phyloP scores from a whole-genome alignment of 2,888 invertebrate species.

The Sarcophaga subvicina region DNA sequence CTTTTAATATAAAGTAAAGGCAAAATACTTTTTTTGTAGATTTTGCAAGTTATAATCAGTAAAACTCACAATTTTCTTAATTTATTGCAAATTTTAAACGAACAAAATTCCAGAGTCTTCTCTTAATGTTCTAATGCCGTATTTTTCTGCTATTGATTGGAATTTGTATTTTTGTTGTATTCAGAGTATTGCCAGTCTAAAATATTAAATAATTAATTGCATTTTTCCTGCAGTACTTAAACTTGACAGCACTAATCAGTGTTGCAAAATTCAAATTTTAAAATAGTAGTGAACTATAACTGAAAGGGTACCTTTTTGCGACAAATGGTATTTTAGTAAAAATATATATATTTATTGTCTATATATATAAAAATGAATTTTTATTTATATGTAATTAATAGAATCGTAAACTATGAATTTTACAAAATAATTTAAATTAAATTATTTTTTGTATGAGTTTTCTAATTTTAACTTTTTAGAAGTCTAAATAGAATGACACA shows the following conservation, averaged over 20 bases:
- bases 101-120: slow-evolving; percentile 51
- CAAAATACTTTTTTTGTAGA: not conserved
- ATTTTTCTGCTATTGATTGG: slow-evolving; percentile 54
- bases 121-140: slow-evolving; percentile 5
- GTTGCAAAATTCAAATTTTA: no score
- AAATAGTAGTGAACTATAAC: no score
- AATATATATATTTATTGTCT: no score
- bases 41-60: not conserved
- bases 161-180: slow-evolving; percentile 29
- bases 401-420: no score
- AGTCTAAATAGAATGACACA: not conserved
- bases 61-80: slow-evolving; percentile 14
- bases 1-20: not conserved
- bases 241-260: slow-evolving; percentile 37
- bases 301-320: no score
- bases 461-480: not conserved
- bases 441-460: no score
- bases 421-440: no score
- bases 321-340: no score
- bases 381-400: no score
- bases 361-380: no score
- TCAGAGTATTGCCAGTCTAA: slow-evolving; percentile 5
- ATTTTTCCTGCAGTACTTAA: not conserved
- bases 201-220: not conserved
- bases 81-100: slow-evolving; percentile 11